Evolutionary conservation across 2,888 invertebrate genomes (phyloP), one percentile per base, ranked within the genome.

Genomic region (Erebia epiphron): DNA sequence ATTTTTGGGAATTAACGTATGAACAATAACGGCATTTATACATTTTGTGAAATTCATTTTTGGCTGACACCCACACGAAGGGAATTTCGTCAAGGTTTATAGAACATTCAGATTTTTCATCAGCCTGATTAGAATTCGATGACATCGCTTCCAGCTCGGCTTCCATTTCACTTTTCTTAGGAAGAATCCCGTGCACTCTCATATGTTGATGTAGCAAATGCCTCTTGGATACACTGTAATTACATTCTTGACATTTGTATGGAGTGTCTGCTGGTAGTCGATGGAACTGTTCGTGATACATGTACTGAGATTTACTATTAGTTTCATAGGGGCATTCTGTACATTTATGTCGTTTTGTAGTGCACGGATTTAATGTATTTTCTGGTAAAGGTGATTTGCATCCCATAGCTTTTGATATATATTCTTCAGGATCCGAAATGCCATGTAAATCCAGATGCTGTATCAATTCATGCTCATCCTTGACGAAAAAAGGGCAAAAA

Each of bases 271-370:
- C 94, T 0, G 96, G 95, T 54, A 89, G 82, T 16, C 96, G 94
- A 83, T 98, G 98, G 83, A 98, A 96, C 82, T 97, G 97, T 82
- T 97, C 97, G 82, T 98, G 98, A 83, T 98, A 97, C 83, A 96
- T 95, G 86, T 95, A 97, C 86, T 98, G 97, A 41, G 97, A 97
- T 85, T 97, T 97, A 84, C 97, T 97, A 83, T 97, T 97, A 54
- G 97, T 97, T 76, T 96, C 96, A 83, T 97, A 98, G 0, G 98
- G 97, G 85, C 98, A 98, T 69, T 95, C 95, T 7, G 95, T 94
- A 83, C 98, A 98, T 82, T 95, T 95, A 85, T 97, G 97, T 73
- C 96, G 95, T 81, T 97, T 97, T 4, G 89, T 89, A 11, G 82
- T 75, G 21, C 78, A 77, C 1, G 85, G 66, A 63, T 79, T 87